Base-by-base conservation (phyloP, 2,113 vertebrate species). In the Polypterus senegalus region DNA sequence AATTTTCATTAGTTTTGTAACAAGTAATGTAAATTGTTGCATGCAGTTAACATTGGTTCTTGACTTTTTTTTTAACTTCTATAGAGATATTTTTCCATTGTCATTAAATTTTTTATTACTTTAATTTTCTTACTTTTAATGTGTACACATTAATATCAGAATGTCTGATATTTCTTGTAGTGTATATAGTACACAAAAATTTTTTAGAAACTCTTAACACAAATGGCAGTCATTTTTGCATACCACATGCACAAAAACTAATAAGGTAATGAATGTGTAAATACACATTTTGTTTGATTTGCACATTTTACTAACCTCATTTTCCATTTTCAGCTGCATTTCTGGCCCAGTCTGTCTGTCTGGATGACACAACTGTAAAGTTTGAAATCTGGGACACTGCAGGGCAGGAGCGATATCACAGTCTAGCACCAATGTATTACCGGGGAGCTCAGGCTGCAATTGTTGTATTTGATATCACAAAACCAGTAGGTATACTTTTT, bases 371-470 rank as follows among this genome's bases (percentile, higher is more conserved):
- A 61, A 90, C 88, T 0, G 88, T 89, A 63, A 90, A 90, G 83
- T 90, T 90, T 79, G 88, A 90, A 76, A 90, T 90, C 73, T 90
- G 88, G 88, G 88, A 90, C 79, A 90, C 88, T 0, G 88, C 88
- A 0, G 88, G 88, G 53, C 88, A 90, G 56, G 88, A 90, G 73
- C 78, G 88, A 10, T 90, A 90, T 70, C 88, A 90, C 76, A 90
- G 88, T 71, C 78, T 90, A 67, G 88, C 88, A 4, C 88, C 88
- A 43, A 90, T 90, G 88, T 90, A 90, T 71, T 90, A 90, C 74
- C 77, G 88, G 0, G 88, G 88, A 2, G 88, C 88, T n/a, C 88
- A 90, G 72, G 88, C 88, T 0, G 88, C 88, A 49, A 90, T 90
- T 7, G 86, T 90, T 43, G 88, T 90, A 47, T 90, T 89, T 67